These are phyloP conservation scores for Paragorgia papillata DNA, from an alignment of 92 coral and sea anemone genomes.

Conservation along the genomic window DNA sequence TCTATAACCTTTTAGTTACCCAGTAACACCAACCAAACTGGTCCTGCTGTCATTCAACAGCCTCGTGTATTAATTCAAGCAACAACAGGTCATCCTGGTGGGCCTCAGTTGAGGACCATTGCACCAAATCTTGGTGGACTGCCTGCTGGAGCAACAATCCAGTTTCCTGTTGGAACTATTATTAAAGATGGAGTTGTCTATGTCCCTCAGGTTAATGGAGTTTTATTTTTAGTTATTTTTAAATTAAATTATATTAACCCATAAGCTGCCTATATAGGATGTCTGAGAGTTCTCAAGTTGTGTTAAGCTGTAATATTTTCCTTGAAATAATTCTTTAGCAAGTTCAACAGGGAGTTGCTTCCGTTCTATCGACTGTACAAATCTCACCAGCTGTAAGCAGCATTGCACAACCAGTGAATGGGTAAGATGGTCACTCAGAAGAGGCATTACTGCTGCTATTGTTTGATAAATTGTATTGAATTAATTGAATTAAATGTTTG, in stretches of 20 bases:
- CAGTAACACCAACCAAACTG: conserved; percentile 1
- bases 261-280: not conserved
- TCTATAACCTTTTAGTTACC: conserved; percentile 1
- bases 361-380: conserved; percentile 17
- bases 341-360: conserved; percentile 21
- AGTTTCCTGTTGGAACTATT: conserved; percentile 89
- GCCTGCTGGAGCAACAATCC: conserved; percentile 60
- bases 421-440: conserved; percentile 7
- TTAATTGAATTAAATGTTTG: no score
- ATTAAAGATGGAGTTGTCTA: conserved; percentile 96
- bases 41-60: conserved; percentile 10
- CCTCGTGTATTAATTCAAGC: conserved; percentile 29
- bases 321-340: conserved; percentile 14
- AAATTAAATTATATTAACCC: not conserved
- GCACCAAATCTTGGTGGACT: conserved; percentile 33
- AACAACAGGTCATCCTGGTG: conserved; percentile 6
- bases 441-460: no score
- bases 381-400: conserved; percentile 23
- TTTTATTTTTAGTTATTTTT: not conserved
- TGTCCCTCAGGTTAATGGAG: conserved; percentile 97
- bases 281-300: no score
- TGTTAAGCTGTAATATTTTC: no score
- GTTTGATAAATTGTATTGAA: not conserved
- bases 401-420: conserved; percentile 25
- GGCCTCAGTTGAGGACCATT: conserved; percentile 31